These are phyloP conservation scores for Anthophora plumipes DNA, from an alignment of 2,888 invertebrate species.

Conservation along the genomic window DNA sequence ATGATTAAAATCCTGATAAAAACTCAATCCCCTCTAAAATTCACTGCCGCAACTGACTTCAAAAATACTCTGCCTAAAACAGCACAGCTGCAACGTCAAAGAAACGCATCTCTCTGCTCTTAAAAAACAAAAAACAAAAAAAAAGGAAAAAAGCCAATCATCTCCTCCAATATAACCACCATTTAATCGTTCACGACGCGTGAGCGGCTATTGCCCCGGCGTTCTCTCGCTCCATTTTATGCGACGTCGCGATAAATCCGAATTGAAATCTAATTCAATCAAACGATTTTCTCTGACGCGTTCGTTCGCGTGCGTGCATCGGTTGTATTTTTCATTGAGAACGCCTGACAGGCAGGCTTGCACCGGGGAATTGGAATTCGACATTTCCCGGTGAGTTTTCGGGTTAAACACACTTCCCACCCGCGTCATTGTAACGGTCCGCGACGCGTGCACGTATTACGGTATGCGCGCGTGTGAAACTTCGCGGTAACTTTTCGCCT, in stretches of 20 bases:
- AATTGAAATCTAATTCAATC: constrained; percentile 58
- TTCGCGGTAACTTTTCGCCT: constrained; percentile 56
- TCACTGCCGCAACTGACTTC: too few relatives aligned
- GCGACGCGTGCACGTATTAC: constrained; percentile 13
- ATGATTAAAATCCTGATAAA: too few relatives aligned
- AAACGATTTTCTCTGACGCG: constrained; percentile 34
- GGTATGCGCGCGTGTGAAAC: constrained; percentile 48
- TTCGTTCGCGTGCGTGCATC: not conserved
- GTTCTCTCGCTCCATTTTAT: not conserved
- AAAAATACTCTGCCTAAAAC: not conserved
- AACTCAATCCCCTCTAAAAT: too few relatives aligned
- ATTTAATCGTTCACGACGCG: constrained; percentile 6
- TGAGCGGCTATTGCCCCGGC: not conserved
- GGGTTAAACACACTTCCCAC: constrained; percentile 58
- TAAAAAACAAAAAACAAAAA: not conserved
- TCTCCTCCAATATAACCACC: not conserved
- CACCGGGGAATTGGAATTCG: constrained; percentile 61
- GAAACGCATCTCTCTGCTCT: not conserved
- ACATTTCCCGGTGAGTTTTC: constrained; percentile 52
- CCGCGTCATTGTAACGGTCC: constrained; percentile 41
- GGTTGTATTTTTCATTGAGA: constrained; percentile 49
- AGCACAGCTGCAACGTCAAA: too few relatives aligned
- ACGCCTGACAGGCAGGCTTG: constrained; percentile 3
- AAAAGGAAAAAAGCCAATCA: not conserved
- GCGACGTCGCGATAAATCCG: constrained; percentile 53